Base-by-base conservation (phyloP, 2,113 vertebrate species). In the Daphoenositta chrysoptera region DNA sequence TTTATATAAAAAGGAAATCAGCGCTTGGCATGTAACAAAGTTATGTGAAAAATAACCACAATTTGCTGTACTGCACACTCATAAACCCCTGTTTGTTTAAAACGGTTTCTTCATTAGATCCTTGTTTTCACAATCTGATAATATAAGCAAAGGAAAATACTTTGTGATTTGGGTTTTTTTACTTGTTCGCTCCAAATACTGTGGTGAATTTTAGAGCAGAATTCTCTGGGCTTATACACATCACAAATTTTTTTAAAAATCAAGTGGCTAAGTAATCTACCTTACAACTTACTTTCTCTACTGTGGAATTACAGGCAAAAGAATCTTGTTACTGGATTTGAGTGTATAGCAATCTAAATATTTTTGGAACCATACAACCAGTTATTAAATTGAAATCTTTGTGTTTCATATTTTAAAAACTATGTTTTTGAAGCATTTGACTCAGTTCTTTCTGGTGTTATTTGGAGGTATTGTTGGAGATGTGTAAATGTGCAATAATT, bases 1-100 rank as follows among this genome's bases (percentile, higher is more conserved):
- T 87, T 94, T 90, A 71, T 85, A 83, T 83, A 63, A 84, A 83
- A 60, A 94, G 81, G 92, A 93, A 93, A 94, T 75, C 70, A 30
- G 56, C 63, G 71, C 54, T 94, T 81, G 65, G 82, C n/a, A 33
- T 26, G 37, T 48, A 78, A 17, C 11, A 10, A 87, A 85, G 57
- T 44, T 58, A 37, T 66, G 26, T 79, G 70, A 93, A 83, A 87
- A 95, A 90, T 66, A 80, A 51, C 73, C 47, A 50, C 63, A 30
- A 27, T 85, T 87, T 92, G 58, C 83, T 69, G 35, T 40, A 42
- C 30, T 65, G 53, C 37, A 9, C 35, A 5, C 86, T 83, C 66
- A n/a, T 72, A 87, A 90, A 87, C 51, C 50, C 35, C 47, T 45
- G 16, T 65, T 86, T 87, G 63, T 75, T 92, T 94, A 72, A 76